Percentiles rank a stretch among this genome's conserved stretches.
Evolutionary conservation across 2,113 vertebrate species (phyloP).

Genomic region (Turnix velox): DNA sequence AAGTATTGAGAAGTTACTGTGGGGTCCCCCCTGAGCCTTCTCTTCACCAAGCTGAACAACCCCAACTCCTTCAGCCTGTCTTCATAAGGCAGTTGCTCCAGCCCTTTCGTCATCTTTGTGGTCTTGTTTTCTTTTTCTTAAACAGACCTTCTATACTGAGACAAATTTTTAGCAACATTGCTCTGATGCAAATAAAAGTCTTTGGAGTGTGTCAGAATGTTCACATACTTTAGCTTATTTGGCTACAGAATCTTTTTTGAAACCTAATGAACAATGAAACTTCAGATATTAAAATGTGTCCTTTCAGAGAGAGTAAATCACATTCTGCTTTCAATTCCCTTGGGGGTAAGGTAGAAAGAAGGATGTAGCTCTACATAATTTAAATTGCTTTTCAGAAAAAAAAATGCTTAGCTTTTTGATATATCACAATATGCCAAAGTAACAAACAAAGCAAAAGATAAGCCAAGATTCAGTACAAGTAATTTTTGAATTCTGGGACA

Average conservation of each 20-base stretch:
- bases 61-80: too few species aligned
- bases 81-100: too few species aligned
- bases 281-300: slow-evolving; percentile 29
- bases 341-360: not conserved
- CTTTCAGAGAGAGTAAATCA: slow-evolving; percentile 5
- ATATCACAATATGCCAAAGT: not conserved
- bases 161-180: not conserved
- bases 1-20: too few species aligned
- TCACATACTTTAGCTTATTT: not conserved
- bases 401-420: not conserved
- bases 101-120: too few species aligned
- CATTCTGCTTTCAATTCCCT: not conserved
- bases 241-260: not conserved
- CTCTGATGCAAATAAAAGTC: not conserved
- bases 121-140: not conserved
- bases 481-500: not conserved
- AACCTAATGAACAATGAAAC: not conserved
- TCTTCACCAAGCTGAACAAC: too few species aligned
- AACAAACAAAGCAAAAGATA: not conserved
- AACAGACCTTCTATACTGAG: not conserved
- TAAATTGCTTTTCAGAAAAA: not conserved
- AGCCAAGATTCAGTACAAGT: not conserved
- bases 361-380: not conserved
- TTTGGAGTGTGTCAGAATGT: not conserved
- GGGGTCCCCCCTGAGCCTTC: too few species aligned